A percentile compares a stretch with the other conserved stretches of the same genome.
Conservation (phyloP, 2,797 vertebrate species). For the Betta splendens region DNA sequence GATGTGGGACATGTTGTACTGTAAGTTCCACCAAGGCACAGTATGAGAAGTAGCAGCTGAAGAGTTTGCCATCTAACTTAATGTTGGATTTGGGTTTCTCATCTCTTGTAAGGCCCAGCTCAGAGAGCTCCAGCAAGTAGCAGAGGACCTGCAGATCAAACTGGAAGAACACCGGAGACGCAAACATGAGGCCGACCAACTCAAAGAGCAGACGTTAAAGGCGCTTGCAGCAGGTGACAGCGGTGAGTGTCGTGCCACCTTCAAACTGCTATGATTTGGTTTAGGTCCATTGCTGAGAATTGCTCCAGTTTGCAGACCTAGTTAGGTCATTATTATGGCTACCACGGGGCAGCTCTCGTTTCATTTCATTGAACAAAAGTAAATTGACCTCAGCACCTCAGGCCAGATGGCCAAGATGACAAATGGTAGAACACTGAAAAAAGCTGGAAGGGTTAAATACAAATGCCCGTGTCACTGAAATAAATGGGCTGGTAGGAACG, state of each 20-base stretch:
- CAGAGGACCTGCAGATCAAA: constrained; percentile 73
- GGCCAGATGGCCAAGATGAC: constrained; percentile 52
- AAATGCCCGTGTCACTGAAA: constrained; percentile 46
- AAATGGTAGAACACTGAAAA: constrained; percentile 43
- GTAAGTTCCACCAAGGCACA: not conserved
- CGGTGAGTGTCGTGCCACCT: constrained; percentile 52
- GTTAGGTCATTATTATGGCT: constrained; percentile 24
- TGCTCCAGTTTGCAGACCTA: constrained; percentile 28
- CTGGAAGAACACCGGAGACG: constrained; percentile 69
- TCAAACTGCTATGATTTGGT: constrained; percentile 39
- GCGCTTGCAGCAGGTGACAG: constrained; percentile 37
- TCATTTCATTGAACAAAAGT: constrained; percentile 52
- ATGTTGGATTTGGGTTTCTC: not conserved
- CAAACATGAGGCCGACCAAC: constrained; percentile 63
- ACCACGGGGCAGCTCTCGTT: constrained; percentile 50
- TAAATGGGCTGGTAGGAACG: constrained; percentile 57
- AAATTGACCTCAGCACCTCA: constrained; percentile 48
- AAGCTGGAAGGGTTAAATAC: constrained; percentile 63
- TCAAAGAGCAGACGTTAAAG: constrained; percentile 61
- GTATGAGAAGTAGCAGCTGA: not conserved
- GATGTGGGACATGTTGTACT: too few species aligned
- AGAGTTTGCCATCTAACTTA: not conserved
- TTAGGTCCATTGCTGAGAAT: constrained; percentile 30
- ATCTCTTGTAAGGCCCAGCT: constrained; percentile 68
- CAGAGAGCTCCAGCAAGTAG: constrained; percentile 73